phyloP scores from a whole-genome alignment of 2,888 invertebrate species.

The Catocala sponsa region DNA sequence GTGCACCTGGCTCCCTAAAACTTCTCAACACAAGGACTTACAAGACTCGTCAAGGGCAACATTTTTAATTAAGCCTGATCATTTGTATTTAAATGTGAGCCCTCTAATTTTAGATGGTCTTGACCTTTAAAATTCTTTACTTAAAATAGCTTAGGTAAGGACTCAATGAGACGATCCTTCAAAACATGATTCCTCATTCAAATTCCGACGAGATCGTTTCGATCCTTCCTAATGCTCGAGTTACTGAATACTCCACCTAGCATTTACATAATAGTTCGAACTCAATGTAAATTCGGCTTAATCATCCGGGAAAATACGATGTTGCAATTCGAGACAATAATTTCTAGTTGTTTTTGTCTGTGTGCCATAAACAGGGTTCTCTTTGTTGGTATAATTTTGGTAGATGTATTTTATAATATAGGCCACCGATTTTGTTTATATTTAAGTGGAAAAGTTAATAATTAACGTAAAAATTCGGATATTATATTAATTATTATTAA shows the following conservation, averaged over 20 bases:
- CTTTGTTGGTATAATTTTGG: not conserved
- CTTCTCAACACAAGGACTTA: not conserved
- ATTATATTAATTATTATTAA: no score
- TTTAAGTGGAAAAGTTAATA: not conserved
- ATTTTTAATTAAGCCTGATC: slow-evolving; percentile 33
- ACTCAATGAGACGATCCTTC: slow-evolving; percentile 23
- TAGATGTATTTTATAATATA: not conserved
- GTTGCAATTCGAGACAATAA: slow-evolving; percentile 19
- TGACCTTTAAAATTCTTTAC: slow-evolving; percentile 50
- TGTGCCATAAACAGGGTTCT: not conserved
- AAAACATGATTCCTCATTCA: slow-evolving; percentile 36
- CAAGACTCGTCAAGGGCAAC: slow-evolving; percentile 3
- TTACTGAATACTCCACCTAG: slow-evolving; percentile 25
- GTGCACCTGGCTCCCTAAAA: slow-evolving; percentile 13
- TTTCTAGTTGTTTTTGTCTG: slow-evolving; percentile 15
- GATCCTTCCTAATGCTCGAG: slow-evolving; percentile 35
- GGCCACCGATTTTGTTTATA: slow-evolving; percentile 1
- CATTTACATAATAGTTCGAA: slow-evolving; percentile 45
- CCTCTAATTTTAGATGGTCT: slow-evolving; percentile 25
- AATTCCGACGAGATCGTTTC: slow-evolving; percentile 41
- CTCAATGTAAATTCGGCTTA: slow-evolving; percentile 38
- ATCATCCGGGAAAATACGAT: slow-evolving; percentile 37
- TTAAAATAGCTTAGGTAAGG: slow-evolving; percentile 37
- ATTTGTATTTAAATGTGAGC: slow-evolving; percentile 33
- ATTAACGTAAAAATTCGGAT: no score